Percentiles rank a stretch among this genome's conserved stretches.
Evolutionary conservation across 2,888 invertebrate genomes (phyloP).

Genomic region (Glyphotaelius pellucidus): DNA sequence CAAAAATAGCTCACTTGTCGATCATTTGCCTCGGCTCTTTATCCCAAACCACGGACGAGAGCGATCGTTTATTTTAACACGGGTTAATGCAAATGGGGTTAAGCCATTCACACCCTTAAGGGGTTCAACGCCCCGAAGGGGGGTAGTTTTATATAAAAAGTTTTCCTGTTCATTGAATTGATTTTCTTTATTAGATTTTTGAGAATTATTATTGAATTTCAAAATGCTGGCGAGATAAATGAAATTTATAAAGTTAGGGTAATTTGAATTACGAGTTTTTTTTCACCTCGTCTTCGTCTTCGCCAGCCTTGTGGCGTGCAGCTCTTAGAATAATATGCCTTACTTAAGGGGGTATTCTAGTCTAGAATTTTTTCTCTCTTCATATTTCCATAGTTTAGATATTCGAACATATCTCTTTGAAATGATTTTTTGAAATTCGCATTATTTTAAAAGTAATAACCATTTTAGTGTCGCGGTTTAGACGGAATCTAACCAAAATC

Average conservation of each 20-base stretch:
- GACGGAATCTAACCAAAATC: too few species aligned
- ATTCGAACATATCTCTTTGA: too few species aligned
- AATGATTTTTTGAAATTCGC: too few species aligned
- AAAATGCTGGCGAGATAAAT: background rate
- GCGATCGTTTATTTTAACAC: constrained; percentile 26
- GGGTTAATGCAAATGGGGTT: constrained; percentile 12
- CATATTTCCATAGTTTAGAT: too few species aligned
- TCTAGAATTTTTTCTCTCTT: too few species aligned
- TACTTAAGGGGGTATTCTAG: too few species aligned
- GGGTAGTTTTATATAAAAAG: background rate
- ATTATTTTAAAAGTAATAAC: too few species aligned
- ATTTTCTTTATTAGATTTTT: background rate
- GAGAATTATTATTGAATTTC: background rate
- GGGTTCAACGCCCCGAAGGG: background rate
- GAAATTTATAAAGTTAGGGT: background rate
- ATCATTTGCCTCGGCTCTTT: background rate
- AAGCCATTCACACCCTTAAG: background rate
- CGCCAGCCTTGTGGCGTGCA: too few species aligned
- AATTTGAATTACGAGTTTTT: background rate
- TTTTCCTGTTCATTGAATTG: background rate
- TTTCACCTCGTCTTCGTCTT: background rate
- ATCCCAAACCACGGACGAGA: background rate
- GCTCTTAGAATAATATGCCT: too few species aligned
- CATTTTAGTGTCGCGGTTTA: too few species aligned
- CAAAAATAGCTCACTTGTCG: background rate